These are phyloP conservation scores for Hippasteria phrygiana DNA, from an alignment of 53 echinoderm and acorn worm genomes.

Conservation along the genomic window DNA sequence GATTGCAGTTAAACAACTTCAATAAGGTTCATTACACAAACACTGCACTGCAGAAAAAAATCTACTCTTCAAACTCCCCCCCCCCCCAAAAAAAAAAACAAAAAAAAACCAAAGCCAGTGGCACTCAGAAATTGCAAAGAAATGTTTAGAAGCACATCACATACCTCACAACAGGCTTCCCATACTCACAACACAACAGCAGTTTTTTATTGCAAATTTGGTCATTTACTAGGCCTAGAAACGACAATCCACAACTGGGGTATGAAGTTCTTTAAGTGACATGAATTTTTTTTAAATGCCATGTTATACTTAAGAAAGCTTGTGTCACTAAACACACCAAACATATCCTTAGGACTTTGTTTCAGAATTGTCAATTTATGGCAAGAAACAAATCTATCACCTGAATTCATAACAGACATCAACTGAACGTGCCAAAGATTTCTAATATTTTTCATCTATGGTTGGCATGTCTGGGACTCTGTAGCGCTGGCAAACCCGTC, in stretches of 20 bases:
- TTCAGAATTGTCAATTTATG: too few relatives aligned
- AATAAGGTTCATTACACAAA: too few relatives aligned
- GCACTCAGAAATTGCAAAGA: too few relatives aligned
- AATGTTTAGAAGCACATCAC: too few relatives aligned
- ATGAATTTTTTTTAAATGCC: background rate
- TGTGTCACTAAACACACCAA: too few relatives aligned
- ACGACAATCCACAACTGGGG: background rate
- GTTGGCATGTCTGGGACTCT: conserved; percentile 3
- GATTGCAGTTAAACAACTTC: too few relatives aligned
- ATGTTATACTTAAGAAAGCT: too few relatives aligned
- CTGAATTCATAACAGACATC: background rate
- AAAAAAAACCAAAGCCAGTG: too few relatives aligned
- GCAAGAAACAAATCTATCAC: background rate
- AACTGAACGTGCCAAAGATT: background rate
- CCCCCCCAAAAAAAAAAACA: too few relatives aligned
- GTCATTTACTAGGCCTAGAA: conserved; percentile 60
- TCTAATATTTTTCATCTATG: background rate
- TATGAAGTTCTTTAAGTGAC: conserved; percentile 31
- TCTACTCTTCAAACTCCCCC: too few relatives aligned
- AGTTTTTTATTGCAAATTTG: conserved; percentile 38
- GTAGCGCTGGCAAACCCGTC: conserved; percentile 1
- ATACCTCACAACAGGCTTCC: background rate
- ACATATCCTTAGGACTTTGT: too few relatives aligned
- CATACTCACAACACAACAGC: conserved; percentile 35
- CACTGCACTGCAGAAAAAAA: too few relatives aligned